Percentiles rank a stretch among this genome's conserved stretches.
Conservation (phyloP, 2,797 vertebrate species). For the Anguilla pacifica region DNA sequence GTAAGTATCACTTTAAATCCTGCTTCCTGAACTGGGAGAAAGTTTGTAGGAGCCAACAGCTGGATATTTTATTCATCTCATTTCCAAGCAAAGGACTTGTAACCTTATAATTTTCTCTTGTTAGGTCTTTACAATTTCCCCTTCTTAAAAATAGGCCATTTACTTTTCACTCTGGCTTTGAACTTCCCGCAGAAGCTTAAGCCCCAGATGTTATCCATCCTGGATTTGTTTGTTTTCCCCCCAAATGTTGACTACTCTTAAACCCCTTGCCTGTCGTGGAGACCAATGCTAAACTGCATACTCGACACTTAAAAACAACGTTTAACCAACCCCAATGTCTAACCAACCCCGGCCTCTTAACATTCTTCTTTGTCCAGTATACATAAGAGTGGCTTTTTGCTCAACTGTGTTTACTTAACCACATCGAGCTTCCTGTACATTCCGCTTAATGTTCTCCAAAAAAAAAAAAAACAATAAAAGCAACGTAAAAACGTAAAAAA, state of each 20-base stretch:
- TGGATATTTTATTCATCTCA: conserved; percentile 54
- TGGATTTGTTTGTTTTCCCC: conserved; percentile 65
- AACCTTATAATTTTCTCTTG: conserved; percentile 76
- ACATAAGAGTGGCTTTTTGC: conserved; percentile 10
- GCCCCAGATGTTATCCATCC: conserved; percentile 73
- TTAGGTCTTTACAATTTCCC: conserved; percentile 60
- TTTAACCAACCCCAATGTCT: background rate
- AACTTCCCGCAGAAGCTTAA: conserved; percentile 73
- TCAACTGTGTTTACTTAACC: conserved; percentile 1
- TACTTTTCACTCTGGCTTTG: conserved; percentile 78
- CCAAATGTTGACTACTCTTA: conserved; percentile 55
- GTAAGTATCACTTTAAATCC: conserved; percentile 1
- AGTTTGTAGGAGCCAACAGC: conserved; percentile 40
- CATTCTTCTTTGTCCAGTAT: background rate
- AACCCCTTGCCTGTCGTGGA: conserved; percentile 50
- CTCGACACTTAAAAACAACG: conserved; percentile 40
- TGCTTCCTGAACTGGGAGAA: conserved; percentile 36
- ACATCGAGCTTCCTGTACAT: background rate
- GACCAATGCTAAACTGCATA: conserved; percentile 38
- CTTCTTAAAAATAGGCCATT: conserved; percentile 71
- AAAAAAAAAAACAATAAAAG: background rate
- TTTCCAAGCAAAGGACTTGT: conserved; percentile 49
- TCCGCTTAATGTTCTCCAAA: background rate
- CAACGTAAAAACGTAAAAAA: background rate
- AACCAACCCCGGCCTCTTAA: background rate